Percentiles rank a stretch among this genome's conserved stretches.
phyloP scores from a whole-genome alignment of 2,888 invertebrate species.

The Lordiphosa andalusiaca region DNA sequence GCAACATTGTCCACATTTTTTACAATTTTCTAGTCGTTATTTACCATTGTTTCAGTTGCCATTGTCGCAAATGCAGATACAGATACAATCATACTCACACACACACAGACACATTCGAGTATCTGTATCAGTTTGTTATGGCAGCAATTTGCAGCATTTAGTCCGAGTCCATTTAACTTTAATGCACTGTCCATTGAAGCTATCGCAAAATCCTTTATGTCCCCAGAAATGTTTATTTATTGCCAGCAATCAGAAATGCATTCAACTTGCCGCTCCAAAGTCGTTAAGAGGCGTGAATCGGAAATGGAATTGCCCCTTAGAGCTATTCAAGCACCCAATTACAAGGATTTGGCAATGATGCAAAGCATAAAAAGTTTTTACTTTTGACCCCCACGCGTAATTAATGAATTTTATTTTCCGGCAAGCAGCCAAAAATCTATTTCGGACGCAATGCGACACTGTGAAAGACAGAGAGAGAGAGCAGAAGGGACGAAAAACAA shows the following conservation, averaged over 20 bases:
- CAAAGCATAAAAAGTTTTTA: slow-evolving; percentile 33
- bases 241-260: slow-evolving; percentile 29
- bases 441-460: slow-evolving; percentile 21
- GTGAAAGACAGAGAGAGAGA: too few species aligned
- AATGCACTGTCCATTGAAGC: slow-evolving; percentile 50
- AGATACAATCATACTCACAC: slow-evolving; percentile 15
- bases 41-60: slow-evolving; percentile 62
- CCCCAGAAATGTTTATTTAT: slow-evolving; percentile 31
- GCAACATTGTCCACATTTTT: slow-evolving; percentile 65
- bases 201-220: slow-evolving; percentile 29
- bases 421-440: slow-evolving; percentile 44
- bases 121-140: slow-evolving; percentile 44
- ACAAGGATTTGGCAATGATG: slow-evolving; percentile 53
- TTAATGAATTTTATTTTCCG: slow-evolving; percentile 53
- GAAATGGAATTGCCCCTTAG: not conserved
- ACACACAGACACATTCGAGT: slow-evolving; percentile 10
- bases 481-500: too few species aligned
- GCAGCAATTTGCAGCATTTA: slow-evolving; percentile 60
- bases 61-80: slow-evolving; percentile 31
- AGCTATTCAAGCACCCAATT: slow-evolving; percentile 16
- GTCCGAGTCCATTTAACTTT: slow-evolving; percentile 60
- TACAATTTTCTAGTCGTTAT: slow-evolving; percentile 71
- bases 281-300: not conserved
- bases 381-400: slow-evolving; percentile 55
- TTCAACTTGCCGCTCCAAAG: slow-evolving; percentile 15